phyloP scores from a whole-genome alignment of 2,113 vertebrate species.

The Ammospiza nelsoni region DNA sequence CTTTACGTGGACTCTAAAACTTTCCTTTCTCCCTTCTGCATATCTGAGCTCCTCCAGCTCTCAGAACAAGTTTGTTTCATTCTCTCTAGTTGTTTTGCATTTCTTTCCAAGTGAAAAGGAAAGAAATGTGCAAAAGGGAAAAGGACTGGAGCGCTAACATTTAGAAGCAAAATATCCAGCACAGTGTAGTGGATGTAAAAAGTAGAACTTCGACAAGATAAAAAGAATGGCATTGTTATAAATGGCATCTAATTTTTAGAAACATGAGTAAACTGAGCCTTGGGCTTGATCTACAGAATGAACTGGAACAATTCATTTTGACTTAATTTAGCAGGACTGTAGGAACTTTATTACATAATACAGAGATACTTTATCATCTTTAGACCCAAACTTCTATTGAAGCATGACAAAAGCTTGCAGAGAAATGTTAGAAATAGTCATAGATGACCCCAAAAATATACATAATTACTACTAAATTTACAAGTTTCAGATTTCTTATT shows the following conservation, averaged over 20 bases:
- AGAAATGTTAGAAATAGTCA: neutral
- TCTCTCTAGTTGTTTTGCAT: neutral
- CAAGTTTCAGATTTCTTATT: neutral
- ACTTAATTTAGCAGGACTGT: neutral
- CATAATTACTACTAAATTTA: neutral
- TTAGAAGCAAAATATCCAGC: neutral
- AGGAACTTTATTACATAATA: neutral
- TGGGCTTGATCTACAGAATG: constrained; percentile 21
- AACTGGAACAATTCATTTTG: constrained; percentile 15
- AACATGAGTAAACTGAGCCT: constrained; percentile 24
- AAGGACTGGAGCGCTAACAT: neutral
- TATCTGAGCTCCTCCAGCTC: neutral
- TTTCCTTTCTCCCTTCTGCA: neutral
- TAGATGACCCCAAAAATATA: neutral
- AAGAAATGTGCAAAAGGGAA: neutral
- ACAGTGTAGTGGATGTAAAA: neutral
- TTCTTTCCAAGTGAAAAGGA: neutral
- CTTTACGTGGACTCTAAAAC: neutral
- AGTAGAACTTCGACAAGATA: neutral
- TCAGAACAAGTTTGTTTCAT: neutral
- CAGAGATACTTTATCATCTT: neutral
- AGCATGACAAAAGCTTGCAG: neutral
- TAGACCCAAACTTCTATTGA: neutral
- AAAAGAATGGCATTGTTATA: neutral
- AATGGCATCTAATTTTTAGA: constrained; percentile 2